These are phyloP conservation scores for Neomonachus schauinslandi DNA, from an alignment of 2,113 vertebrate species.

Conservation along the genomic window DNA sequence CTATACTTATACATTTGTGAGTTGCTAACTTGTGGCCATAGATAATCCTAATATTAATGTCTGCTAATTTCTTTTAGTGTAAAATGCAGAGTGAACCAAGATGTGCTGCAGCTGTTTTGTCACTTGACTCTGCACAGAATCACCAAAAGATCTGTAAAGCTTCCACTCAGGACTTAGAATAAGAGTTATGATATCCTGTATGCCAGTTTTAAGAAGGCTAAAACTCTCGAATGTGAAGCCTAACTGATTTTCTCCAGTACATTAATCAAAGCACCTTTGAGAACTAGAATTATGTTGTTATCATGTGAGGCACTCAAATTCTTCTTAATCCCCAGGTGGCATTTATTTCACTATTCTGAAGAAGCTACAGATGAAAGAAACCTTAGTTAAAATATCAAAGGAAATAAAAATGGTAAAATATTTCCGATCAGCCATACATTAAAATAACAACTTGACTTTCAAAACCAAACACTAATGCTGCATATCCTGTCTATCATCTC, in stretches of 20 bases:
- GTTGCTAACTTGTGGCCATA: not conserved
- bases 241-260: constrained; percentile 67
- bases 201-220: constrained; percentile 18
- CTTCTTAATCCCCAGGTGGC: constrained; percentile 48
- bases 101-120: not conserved
- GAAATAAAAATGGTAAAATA: constrained; percentile 52
- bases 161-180: constrained; percentile 1
- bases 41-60: not conserved
- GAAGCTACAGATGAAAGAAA: not conserved
- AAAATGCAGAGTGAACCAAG: not conserved
- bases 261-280: constrained; percentile 74
- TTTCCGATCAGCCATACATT: not conserved
- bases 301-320: constrained; percentile 32
- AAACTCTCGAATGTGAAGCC: constrained; percentile 22
- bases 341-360: constrained; percentile 60
- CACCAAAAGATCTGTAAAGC: constrained; percentile 39
- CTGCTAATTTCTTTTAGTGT: not conserved
- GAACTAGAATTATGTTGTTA: constrained; percentile 61
- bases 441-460: constrained; percentile 13
- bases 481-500: not conserved
- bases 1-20: not conserved
- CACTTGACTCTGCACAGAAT: not conserved
- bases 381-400: constrained; percentile 50
- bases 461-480: not conserved
- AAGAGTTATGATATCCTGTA: constrained; percentile 27